A percentile compares a stretch with the other conserved stretches of the same genome.
These are phyloP conservation scores for Muraenolepis orangiensis DNA, from an alignment of 2,797 vertebrate species.

Conservation along the genomic window DNA sequence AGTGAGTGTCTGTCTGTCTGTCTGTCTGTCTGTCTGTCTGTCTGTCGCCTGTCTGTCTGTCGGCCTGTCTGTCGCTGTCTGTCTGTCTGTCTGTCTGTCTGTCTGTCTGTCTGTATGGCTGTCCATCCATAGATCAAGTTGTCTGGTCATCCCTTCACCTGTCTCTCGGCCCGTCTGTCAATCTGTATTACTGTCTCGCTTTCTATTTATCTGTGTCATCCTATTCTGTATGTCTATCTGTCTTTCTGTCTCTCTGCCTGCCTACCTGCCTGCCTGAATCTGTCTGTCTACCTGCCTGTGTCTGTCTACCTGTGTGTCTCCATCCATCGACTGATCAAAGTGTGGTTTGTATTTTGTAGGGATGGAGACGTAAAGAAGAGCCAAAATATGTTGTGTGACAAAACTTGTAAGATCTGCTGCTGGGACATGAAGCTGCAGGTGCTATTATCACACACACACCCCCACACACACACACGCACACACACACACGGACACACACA, in stretches of 20 bases:
- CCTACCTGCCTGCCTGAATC: no score
- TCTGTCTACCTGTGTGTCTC: no score
- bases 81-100: not conserved
- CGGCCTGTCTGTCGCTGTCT: not conserved
- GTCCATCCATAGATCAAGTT: no score
- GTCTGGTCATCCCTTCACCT: no score
- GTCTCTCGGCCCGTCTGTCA: not conserved
- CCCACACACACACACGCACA: not conserved
- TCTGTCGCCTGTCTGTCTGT: conserved; percentile 3
- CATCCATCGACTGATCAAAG: conserved; percentile 3
- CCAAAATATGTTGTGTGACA: conserved; percentile 64
- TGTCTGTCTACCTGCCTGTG: no score
- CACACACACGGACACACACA: not conserved
- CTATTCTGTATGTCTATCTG: no score
- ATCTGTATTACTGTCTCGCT: no score
- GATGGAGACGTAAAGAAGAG: conserved; percentile 51
- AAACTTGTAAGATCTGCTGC: conserved; percentile 72
- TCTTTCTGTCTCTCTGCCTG: no score
- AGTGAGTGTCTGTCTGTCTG: conserved; percentile 35
- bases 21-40: conserved; percentile 3
- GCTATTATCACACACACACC: not conserved
- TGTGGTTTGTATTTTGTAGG: conserved; percentile 31
- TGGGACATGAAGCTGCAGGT: conserved; percentile 76
- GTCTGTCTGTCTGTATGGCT: not conserved
- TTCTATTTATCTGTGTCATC: no score